phyloP scores from a whole-genome alignment of 2,113 vertebrate genomes.

The Grammatotria lemairii region DNA sequence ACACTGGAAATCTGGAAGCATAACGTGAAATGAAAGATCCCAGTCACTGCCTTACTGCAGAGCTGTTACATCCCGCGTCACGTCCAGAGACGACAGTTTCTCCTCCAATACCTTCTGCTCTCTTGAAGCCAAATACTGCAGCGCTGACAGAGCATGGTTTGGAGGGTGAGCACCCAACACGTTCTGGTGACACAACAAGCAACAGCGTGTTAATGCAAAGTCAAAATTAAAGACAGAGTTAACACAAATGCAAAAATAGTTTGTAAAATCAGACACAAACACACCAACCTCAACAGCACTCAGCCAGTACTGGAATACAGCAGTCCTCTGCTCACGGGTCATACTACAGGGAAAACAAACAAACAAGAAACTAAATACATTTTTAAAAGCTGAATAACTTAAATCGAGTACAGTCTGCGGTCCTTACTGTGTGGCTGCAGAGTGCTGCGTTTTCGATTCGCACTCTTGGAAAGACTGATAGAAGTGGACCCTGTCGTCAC shows the following conservation, averaged over 20 bases:
- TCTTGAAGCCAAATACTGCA: conserved; percentile 73
- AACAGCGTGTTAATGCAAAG: background rate
- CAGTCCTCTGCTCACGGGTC: conserved; percentile 60
- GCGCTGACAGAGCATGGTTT: conserved; percentile 72
- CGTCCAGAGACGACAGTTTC: conserved; percentile 59
- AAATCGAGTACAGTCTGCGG: background rate
- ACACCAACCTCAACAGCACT: conserved; percentile 73
- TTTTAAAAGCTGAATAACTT: background rate
- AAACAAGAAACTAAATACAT: accelerated
- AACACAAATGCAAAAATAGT: background rate
- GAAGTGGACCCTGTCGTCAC: conserved; percentile 64
- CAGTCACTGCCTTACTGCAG: conserved; percentile 52
- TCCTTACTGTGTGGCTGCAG: conserved; percentile 52
- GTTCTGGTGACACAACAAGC: conserved; percentile 56
- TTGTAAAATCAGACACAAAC: background rate
- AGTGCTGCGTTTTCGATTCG: conserved; percentile 30
- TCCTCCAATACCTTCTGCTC: conserved; percentile 70
- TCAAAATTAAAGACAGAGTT: background rate
- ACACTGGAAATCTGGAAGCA: background rate
- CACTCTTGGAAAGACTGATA: conserved; percentile 67
- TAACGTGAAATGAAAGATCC: background rate
- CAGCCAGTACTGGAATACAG: conserved; percentile 75
- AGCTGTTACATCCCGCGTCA: conserved; percentile 57
- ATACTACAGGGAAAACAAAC: conserved; percentile 31
- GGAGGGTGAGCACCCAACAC: conserved; percentile 70